Base-by-base conservation (phyloP, 1,140 invertebrate genomes). In the Pachypeltis micranthus region DNA sequence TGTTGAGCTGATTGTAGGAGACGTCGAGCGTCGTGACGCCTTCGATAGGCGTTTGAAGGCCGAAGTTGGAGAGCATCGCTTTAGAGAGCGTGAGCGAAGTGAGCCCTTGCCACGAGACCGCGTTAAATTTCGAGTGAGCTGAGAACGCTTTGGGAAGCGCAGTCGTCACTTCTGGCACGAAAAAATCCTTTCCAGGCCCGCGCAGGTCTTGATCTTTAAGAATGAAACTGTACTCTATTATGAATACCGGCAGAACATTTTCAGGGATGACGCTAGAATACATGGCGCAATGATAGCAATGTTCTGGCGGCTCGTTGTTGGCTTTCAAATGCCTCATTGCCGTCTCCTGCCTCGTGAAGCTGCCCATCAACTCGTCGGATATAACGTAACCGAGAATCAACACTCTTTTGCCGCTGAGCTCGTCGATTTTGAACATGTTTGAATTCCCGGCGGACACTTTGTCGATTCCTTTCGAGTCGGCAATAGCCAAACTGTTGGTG, bases 161-260 rank as follows among this genome's bases (percentile, higher is more conserved):
- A 14, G 47, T 4, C 4, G 12, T 21, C 7, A 10, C 19, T 51
- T 51, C 47, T 10, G 47, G 47, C 4, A 21, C 23, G 19, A 51
- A 51, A 21, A 16, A 10, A 21, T 51, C 47, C 4, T 4, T 21
- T 10, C 31, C 31, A 21, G 23, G 23, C 47, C 12, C 23, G 12
- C 12, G 12, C 7, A 51, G 23, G 4, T 51, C 3, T 10, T 51
- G 12, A 4, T 51, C 47, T 44, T 58, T 4, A 1, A 67, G 62
- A 56, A 59, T 1, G 4, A 69, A 69, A 24, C 66, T 63, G 25
- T 65, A 69, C 10, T 69, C 67, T n/a, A 67, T 54, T n/a, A 67
- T 55, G 47, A 69, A 68, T 26, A 68, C 39, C 0, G 67, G 65
- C 23, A 65, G 61, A 19, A 26, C 56, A 44, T 61, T 60, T 64